Evolutionary conservation across 2,888 invertebrate species (phyloP), one percentile per base, ranked within the genome.

Genomic region (Dascillus cervinus): DNA sequence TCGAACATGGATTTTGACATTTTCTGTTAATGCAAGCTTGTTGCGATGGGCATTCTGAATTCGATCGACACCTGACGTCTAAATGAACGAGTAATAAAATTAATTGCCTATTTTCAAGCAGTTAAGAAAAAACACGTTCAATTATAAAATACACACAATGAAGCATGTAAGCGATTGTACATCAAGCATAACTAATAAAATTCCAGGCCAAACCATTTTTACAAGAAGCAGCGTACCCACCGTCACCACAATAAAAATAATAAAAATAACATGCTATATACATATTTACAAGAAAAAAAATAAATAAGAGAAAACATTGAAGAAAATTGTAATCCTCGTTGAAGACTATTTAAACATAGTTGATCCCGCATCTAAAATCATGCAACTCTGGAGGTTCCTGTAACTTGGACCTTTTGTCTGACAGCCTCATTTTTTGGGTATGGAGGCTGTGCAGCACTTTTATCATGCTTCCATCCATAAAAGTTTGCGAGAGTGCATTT

Each of bases 1-100:
- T 70, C 8, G 75, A 72, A 62, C 90, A 91, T 11, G 90, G 90
- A 64, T 88, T 87, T 39, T 79, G 73, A 56, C 91, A 91, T 45
- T 79, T 74, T 11, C 79, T 75, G 56, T 77, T 76, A 50, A 88
- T 71, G 61, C 92, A 92, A 44, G 87, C 81, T 58, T 84, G 74
- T 47, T 81, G 79, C 23, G 71, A 62, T 21, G 82, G 74, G 58
- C 92, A 92, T 50, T 90, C 85, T 50, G 75, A 75, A 64, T 89
- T 83, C 27, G 79, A 75, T 37, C 75, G 71, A 66, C 91, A 91
- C 58, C 79, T 79, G 58, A 84, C 73, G 69, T 83, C 88, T 86
- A 62, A 33, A 3, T 22, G 13, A 26, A 3, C 12, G 28, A 38
- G 31, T 30, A 29, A 43, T 17, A 30, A 20, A 37, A 31, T 31